phyloP scores from a whole-genome alignment of 2,113 vertebrate genomes.

The Psilopogon haemacephalus region DNA sequence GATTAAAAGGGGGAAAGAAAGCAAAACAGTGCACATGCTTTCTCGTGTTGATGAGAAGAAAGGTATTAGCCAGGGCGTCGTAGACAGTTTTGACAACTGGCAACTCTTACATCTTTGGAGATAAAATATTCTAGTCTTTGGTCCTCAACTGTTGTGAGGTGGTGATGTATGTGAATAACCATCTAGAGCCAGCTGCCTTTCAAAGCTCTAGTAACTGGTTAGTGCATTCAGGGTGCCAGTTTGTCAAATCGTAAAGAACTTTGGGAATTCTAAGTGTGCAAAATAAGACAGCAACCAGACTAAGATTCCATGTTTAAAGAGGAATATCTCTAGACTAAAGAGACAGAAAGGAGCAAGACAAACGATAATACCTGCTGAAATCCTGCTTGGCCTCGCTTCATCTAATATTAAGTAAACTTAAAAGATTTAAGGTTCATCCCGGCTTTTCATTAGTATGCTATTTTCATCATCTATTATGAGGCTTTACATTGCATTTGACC shows the following conservation, averaged over 20 bases:
- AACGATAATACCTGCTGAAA: conserved; percentile 50
- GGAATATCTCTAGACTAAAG: background rate
- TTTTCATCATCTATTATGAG: conserved; percentile 69
- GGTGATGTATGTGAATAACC: background rate
- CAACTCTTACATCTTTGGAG: background rate
- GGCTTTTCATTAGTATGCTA: conserved; percentile 72
- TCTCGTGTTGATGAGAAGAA: background rate
- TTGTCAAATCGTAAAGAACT: background rate
- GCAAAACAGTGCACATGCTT: background rate
- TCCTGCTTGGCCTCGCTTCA: conserved; percentile 47
- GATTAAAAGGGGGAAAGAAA: background rate
- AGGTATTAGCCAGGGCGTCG: background rate
- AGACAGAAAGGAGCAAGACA: conserved; percentile 2
- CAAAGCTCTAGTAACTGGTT: background rate
- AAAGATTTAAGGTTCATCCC: conserved; percentile 64
- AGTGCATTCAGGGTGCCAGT: background rate
- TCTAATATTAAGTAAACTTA: conserved; percentile 62
- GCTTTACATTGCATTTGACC: conserved; percentile 21
- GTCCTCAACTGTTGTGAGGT: background rate
- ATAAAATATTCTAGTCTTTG: background rate
- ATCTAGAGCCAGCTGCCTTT: background rate
- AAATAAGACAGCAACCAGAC: background rate
- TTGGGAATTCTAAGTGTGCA: background rate
- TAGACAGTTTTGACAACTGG: background rate
- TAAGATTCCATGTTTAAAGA: background rate